phyloP scores from a whole-genome alignment of 2,888 invertebrate species.

The Smittia aterrima region DNA sequence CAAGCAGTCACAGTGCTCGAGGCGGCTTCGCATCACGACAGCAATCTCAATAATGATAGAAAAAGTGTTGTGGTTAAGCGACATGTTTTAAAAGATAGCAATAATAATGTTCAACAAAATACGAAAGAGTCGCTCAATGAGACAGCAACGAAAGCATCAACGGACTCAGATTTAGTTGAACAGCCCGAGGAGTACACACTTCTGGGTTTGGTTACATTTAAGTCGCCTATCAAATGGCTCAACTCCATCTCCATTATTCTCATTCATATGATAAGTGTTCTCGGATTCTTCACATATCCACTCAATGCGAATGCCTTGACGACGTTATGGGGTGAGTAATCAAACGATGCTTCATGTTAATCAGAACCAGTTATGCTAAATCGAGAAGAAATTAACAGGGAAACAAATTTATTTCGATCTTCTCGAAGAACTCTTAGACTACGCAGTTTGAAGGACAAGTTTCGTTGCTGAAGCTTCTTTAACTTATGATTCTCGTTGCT shows the following conservation, averaged over 20 bases:
- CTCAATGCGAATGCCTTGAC: constrained; percentile 53
- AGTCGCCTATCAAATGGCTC: constrained; percentile 64
- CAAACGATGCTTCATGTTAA: background rate
- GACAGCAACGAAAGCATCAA: background rate
- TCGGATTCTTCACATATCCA: constrained; percentile 51
- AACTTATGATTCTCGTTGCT: no score
- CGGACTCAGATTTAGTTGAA: background rate
- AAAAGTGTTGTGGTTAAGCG: constrained; percentile 24
- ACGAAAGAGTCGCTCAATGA: constrained; percentile 32
- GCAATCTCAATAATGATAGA: background rate
- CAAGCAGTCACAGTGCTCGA: constrained; percentile 40
- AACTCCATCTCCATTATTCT: constrained; percentile 59
- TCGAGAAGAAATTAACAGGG: no score
- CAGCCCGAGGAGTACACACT: constrained; percentile 18
- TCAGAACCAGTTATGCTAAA: background rate
- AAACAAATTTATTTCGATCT: background rate
- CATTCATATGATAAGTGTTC: constrained; percentile 56
- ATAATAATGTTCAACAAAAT: constrained; percentile 33
- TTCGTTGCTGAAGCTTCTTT: no score
- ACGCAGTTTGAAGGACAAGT: no score
- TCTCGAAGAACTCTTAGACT: no score
- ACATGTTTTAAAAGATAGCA: constrained; percentile 25
- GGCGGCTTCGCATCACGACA: background rate
- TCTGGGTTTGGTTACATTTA: constrained; percentile 52
- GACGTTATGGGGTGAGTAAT: constrained; percentile 60